Evolutionary conservation across 35 echinoderm and acorn worm species (phyloP), one percentile per base, ranked within the genome.

Genomic region (Nesometra sesokonis): DNA sequence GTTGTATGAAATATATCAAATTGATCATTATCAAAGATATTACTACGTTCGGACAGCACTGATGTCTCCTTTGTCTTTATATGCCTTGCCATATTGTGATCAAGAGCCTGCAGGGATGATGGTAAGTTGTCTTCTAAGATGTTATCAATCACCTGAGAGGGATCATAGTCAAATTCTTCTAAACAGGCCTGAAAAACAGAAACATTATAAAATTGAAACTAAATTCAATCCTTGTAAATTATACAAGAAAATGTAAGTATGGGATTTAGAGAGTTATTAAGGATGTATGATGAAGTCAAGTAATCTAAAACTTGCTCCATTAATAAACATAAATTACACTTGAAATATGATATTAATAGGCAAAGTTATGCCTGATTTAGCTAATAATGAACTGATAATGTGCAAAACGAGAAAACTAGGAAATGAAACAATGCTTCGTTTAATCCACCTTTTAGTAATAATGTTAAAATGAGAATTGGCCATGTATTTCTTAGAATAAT

Each of bases 81-180:
- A 34, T 33, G 86, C 88, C 91, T 90, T 38, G 77, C 57, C 84
- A 93, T 89, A 0, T 79, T 87, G 8, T 88, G 88, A 36, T 97
- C 92, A 52, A 97, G 47, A 34, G 86, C 84, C 32, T 88, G 87
- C 0, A 97, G 35, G 3, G 84, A 86, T 81, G 90, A 82, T 43
- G 88, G 86, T 0, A 97, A 90, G 78, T 92, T 94, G 21, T 94
- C 92, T 78, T 97, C 95, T 31, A 97, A 34, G 83, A 97, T 89
- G 32, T 91, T 92, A 87, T 97, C 91, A 85, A 97, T 97, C 21
- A 97, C 92, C 57, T 90, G 82, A 19, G 86, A 88, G 23, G 67
- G 77, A 82, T 97, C 95, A 92, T 84, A 91, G 78, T 91, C 91
- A 80, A 94, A 97, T 67, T 97, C 95, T 78, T 94, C 95, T 29